Evolutionary conservation across 2,113 vertebrate genomes (phyloP), one percentile per base, ranked within the genome.

Genomic region (Macrotus californicus): DNA sequence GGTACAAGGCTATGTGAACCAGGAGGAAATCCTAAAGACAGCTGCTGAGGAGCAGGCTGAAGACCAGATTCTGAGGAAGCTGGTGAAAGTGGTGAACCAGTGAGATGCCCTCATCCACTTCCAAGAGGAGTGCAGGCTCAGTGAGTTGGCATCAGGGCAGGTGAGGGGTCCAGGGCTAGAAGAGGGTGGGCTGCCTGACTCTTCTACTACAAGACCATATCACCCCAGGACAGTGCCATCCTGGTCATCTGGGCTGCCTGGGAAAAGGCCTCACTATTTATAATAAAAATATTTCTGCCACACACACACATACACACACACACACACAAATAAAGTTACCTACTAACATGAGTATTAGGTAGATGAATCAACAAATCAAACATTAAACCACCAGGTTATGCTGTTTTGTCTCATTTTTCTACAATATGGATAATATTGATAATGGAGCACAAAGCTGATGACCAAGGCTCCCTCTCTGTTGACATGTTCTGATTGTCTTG

Each of bases 1-100:
- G 97, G 98, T 99, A 41, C 98, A 99, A 36, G 97, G 97, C 59
- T 99, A 98, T 98, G 97, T 99, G 96, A 98, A 99, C 77, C 97
- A 93, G 85, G 96, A 98, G 10, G 99, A 98, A 67, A 91, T 92
- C 31, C 95, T 98, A 66, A 99, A 99, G 97, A 99, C 98, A 0
- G n/a, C 97, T 0, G 98, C 98, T 6, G 98, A 99, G 54, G 88
- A 9, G 1, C 89, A 31, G 0, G 98, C 98, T 0, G 99, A 99
- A 96, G 97, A 98, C 0, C 95, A 97, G 36, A 95, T 98, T 94
- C 98, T 99, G 50, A 97, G 90, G 39, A 97, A 99, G 98, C 98
- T 99, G 98, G 39, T 99, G 75, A 98, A 99, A 0, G 99, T 99
- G 96, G 99, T 99, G 97, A 98, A 99, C 96, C 98, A 99, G 98